Evolutionary conservation across 2,113 vertebrate species (phyloP).

Genomic region (Trogon surrucura): DNA sequence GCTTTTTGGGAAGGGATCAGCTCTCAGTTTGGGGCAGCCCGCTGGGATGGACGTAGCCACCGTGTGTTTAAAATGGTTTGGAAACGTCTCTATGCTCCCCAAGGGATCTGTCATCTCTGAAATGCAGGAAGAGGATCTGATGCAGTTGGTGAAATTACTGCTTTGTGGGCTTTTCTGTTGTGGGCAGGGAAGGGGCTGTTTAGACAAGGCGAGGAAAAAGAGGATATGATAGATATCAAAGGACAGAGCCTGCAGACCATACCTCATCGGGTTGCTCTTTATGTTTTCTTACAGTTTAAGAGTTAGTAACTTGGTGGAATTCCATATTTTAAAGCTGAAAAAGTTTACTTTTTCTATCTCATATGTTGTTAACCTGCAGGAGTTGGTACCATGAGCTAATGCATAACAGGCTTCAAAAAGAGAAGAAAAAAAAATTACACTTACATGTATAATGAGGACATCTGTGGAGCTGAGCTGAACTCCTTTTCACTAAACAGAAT

Average conservation of each 20-base stretch:
- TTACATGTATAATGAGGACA: constrained; percentile 11
- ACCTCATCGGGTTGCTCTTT: not conserved
- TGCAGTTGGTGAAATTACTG: not conserved
- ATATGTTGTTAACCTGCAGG: not conserved
- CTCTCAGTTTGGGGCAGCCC: fast-evolving
- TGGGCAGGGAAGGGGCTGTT: not conserved
- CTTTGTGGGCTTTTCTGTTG: not conserved
- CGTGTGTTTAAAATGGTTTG: not conserved
- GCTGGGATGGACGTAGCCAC: not conserved
- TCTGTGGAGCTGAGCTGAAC: constrained; percentile 27
- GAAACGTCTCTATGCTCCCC: not conserved
- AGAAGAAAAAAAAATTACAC: not conserved
- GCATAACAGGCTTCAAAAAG: not conserved
- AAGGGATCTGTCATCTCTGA: not conserved
- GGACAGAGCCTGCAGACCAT: fast-evolving
- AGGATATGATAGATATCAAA: not conserved
- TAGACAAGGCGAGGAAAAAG: not conserved
- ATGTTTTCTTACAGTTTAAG: not conserved
- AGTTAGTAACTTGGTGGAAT: not conserved
- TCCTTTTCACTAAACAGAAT: constrained; percentile 32
- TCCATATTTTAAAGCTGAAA: not conserved
- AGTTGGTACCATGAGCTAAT: not conserved
- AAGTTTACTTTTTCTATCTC: not conserved
- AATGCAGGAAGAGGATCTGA: not conserved
- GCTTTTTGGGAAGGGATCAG: not conserved